Evolutionary conservation across 35 echinoderm and acorn worm species (phyloP), one percentile per base, ranked within the genome.

Genomic region (Ophiothrix spiculata): DNA sequence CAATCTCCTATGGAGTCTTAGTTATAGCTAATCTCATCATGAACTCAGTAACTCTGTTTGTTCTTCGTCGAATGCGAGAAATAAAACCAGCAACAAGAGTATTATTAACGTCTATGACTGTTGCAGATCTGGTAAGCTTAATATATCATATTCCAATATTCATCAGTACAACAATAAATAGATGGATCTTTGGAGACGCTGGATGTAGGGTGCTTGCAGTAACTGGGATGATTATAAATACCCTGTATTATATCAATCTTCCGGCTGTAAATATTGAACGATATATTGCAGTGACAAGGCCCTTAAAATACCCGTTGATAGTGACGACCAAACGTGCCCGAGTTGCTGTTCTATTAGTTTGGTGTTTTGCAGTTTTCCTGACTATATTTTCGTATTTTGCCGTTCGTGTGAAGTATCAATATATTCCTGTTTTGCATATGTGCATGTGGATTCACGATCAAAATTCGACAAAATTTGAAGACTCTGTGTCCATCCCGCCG

Each of bases 41-140:
- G 3, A 69, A 69, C 29, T 69, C 60, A 25, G 17, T 69, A 28
- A 69, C 60, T 25, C 60, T 69, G 1, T 15, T 69, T 25, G 23
- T 69, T 69, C 60, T 69, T 69, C 60, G 23, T 69, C 60, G 60
- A 2, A 69, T 69, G 60, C 60, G 60, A 69, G 60, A 69, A 12
- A 15, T 69, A 25, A 69, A 69, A 4, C 60, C 60, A 25, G 23
- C 23, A 2, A 69, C 60, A 6, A 69, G 60, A 69, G 23, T 69
- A 12, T 6, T 69, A 25, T 69, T 69, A n/a, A 69, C 60, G 29
- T 69, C 60, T 4, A 69, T 69, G 60, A 69, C 60, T 15, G 25
- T 69, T 12, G 29, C 60, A 69, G 60, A 69, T n/a, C 25, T 69
- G 23, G 3, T 10, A 4, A 69, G 60, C 25, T 12, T 69, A 12